Evolutionary conservation across 1,140 invertebrate species (phyloP), one percentile per base, ranked within the genome.

Genomic region (Drosophila fuyamai): DNA sequence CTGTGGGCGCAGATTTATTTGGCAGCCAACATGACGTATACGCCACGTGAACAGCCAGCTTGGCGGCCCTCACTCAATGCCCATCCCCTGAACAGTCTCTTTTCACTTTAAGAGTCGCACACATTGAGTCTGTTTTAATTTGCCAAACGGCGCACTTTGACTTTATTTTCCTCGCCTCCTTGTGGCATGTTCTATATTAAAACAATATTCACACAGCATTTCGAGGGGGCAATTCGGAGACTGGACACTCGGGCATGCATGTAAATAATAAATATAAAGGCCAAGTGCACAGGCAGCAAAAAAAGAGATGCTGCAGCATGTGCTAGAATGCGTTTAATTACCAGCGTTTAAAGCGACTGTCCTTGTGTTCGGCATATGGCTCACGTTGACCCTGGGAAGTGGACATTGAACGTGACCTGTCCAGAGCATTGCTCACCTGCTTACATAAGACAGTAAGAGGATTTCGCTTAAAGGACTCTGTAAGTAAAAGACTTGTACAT

Each of bases 191-290:
- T 53, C 53, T 54, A 76, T 53, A 81, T 50, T 76, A 40, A 54
- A 76, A 76, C 57, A 66, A 84, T 84, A 84, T 68, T 60, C 48
- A 51, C 48, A 51, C 9, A n/a, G 27, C 27, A 46, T 38, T 53
- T 43, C 29, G 27, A 16, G 29, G 6, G 29, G 29, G 29, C 29
- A 32, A 7, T 32, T 32, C 8, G 29, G 8, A 16, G 44, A 5
- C 18, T 13, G 46, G 13, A 54, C 32, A 58, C 5, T 58, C 50
- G n/a, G 35, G 62, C 32, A 32, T 29, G 54, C 27, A 73, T 54
- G 74, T 68, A 43, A 83, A 82, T 79, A 80, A 76, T 80, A 61
- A 61, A 84, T 72, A 62, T 36, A 54, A 66, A 51, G 59, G 65
- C 54, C 71, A 62, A 27, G 44, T 55, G 51, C 59, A 46, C 51